Conservation (phyloP, 2,113 vertebrate genomes). For the Globicephala melas region DNA sequence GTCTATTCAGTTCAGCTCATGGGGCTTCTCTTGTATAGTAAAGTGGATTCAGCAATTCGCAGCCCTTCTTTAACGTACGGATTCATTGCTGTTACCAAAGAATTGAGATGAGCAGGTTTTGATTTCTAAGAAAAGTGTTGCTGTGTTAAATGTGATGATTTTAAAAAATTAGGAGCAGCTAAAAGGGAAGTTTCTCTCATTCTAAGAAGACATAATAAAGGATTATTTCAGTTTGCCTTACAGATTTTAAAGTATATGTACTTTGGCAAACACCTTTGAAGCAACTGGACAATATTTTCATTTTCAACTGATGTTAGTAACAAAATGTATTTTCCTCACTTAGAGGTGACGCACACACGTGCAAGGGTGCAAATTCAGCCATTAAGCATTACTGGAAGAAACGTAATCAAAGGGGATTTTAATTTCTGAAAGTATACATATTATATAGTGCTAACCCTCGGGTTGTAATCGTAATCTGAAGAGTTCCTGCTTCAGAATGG, state of each 20-base stretch:
- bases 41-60: neutral
- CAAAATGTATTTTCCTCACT: neutral
- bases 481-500: conserved; percentile 6
- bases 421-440: neutral
- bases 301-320: neutral
- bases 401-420: neutral
- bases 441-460: neutral
- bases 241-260: conserved; percentile 20
- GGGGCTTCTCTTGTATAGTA: neutral
- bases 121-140: neutral
- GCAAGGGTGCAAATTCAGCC: neutral
- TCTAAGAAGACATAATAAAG: neutral
- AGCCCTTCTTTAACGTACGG: neutral
- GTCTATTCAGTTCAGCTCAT: neutral
- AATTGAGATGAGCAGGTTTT: neutral
- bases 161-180: neutral
- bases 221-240: neutral
- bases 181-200: neutral
- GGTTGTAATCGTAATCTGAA: neutral
- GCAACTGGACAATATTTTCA: neutral
- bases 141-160: neutral
- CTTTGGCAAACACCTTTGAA: neutral
- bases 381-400: neutral
- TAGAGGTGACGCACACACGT: neutral
- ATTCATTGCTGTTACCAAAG: neutral